Conservation (phyloP, 2,888 invertebrate species). For the Pardosa pseudoannulata region DNA sequence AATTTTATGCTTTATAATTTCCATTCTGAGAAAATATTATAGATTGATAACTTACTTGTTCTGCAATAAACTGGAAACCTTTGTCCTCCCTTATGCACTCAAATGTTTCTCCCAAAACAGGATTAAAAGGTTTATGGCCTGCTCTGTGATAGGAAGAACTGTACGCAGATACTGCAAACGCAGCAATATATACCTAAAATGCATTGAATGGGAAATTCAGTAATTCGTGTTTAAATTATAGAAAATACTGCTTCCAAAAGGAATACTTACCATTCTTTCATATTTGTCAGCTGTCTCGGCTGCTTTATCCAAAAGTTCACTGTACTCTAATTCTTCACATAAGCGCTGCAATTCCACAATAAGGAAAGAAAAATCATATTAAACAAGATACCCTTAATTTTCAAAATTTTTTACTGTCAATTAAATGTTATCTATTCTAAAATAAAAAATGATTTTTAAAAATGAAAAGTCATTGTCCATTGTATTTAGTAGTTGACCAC, state of each 20-base stretch:
- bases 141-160: conserved; percentile 85
- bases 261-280: conserved; percentile 83
- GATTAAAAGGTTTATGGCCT: conserved; percentile 91
- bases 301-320: conserved; percentile 87
- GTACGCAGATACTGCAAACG: conserved; percentile 89
- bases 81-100: conserved; percentile 87
- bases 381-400: too few relatives aligned
- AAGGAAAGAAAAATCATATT: too few relatives aligned
- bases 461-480: too few relatives aligned
- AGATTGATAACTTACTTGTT: conserved; percentile 84
- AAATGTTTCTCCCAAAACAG: conserved; percentile 88
- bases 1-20: too few relatives aligned
- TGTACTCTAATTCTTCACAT: conserved; percentile 90
- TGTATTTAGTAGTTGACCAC: too few relatives aligned
- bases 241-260: neutral
- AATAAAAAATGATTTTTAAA: too few relatives aligned
- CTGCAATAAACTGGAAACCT: conserved; percentile 87
- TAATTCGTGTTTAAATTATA: neutral
- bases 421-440: too few relatives aligned
- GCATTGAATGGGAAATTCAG: conserved; percentile 19
- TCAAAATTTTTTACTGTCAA: too few relatives aligned
- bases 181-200: conserved; percentile 82
- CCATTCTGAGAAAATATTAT: too few relatives aligned
- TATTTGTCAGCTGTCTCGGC: conserved; percentile 82
- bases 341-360: conserved; percentile 85